Evolutionary conservation across 2,113 vertebrate genomes (phyloP), one percentile per base, ranked within the genome.

Genomic region (Hassar affinis): DNA sequence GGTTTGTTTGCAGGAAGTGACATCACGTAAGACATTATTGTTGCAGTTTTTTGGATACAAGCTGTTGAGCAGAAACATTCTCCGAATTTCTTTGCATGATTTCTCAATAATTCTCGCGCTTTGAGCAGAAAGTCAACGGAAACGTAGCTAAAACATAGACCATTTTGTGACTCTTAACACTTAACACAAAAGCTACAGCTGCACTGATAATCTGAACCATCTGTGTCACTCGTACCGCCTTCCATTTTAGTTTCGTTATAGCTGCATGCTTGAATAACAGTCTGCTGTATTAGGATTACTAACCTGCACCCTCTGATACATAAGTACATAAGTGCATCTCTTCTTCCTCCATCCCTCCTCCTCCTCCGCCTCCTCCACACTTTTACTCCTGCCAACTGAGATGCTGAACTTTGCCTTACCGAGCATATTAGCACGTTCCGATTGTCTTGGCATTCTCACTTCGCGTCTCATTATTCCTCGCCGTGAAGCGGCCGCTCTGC

Each of bases 391-490:
- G 49, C 38, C 14, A 57, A 61, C 33, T 49, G 78, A 75, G 9
- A 71, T 4, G 35, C 57, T 76, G 47, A 85, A 66, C 78, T 75
- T 80, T 38, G 66, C 68, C 83, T 61, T 30, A 20, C 38, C 27
- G 33, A 74, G n/a, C 35, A 18, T 76, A 77, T 85, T 81, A 81
- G 45, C 51, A 5, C 27, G 38, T 77, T 77, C n/a, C 25, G 54
- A 45, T 68, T 66, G 82, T 68, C 74, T 66, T 83, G 27, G 14
- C 47, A 20, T 78, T 66, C 33, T 78, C 49, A n/a, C 51, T 78
- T 66, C 64, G 59, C 81, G 45, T 77, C 61, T 78, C 74, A 78
- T 84, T 84, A 84, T 30, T 69, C 47, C n/a, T 35, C 9, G 33
- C 25, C 49, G 12, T 5, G 61, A 84, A 56, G 57, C 22, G 27